phyloP scores from a whole-genome alignment of 2,797 vertebrate genomes.

The Alosa sapidissima region DNA sequence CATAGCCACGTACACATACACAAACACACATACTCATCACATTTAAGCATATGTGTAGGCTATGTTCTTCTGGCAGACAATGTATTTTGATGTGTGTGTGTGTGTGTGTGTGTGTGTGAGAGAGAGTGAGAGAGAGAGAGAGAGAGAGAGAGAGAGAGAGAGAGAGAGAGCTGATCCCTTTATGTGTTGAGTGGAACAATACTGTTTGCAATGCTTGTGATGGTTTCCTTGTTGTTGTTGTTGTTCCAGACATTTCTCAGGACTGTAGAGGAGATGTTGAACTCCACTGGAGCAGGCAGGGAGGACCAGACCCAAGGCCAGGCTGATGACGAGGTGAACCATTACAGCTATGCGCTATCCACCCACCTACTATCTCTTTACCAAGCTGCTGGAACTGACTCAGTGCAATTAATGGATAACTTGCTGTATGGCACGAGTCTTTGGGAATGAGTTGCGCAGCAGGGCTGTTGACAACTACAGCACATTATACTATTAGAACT shows the following conservation, averaged over 20 bases:
- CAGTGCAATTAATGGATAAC: not conserved
- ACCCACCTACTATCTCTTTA: not conserved
- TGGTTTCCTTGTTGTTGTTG: conserved; percentile 44
- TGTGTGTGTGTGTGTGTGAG: no score
- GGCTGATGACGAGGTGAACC: conserved; percentile 49
- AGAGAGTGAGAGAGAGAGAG: no score
- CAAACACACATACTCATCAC: not conserved
- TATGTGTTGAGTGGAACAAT: not conserved
- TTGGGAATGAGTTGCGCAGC: not conserved
- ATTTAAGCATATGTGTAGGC: not conserved
- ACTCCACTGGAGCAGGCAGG: conserved; percentile 61
- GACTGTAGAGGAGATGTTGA: conserved; percentile 81
- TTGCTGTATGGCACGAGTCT: not conserved
- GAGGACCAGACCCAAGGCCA: conserved; percentile 29
- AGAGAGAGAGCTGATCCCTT: no score
- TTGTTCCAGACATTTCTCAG: conserved; percentile 83
- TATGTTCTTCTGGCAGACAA: not conserved
- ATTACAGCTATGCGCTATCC: not conserved
- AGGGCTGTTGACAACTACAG: no score
- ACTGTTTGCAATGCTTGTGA: conserved; percentile 39
- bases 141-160: no score
- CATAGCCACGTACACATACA: not conserved
- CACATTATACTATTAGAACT: no score
- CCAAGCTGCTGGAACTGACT: not conserved
- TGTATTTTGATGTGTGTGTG: not conserved